phyloP scores from a whole-genome alignment of 2,797 vertebrate species.

The Luscinia luscinia region DNA sequence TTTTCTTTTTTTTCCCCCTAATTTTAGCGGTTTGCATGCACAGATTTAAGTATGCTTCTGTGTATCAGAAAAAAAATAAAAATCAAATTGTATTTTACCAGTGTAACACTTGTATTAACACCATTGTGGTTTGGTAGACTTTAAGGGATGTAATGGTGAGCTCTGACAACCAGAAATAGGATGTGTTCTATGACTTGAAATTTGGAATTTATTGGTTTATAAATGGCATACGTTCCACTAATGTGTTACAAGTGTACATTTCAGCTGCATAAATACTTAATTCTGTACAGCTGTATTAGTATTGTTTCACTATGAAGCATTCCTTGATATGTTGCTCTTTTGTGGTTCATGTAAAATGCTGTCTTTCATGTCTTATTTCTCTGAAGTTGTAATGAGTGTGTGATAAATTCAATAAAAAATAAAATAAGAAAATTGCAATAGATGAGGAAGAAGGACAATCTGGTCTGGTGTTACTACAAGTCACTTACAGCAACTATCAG shows the following conservation, averaged over 20 bases:
- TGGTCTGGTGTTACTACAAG: not conserved
- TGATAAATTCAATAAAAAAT: not conserved
- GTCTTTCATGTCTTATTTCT: not conserved
- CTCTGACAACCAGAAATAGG: not conserved
- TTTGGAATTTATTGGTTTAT: not conserved
- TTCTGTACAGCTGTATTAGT: not conserved
- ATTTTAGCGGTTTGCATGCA: not conserved
- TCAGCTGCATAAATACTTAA: not conserved
- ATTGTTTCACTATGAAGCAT: not conserved
- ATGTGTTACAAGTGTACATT: not conserved
- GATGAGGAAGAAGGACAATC: not conserved
- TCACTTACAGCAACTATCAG: not conserved
- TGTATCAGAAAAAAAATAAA: not conserved
- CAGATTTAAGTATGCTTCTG: not conserved
- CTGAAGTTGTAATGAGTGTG: not conserved
- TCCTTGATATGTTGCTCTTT: not conserved
- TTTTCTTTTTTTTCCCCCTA: too few species aligned
- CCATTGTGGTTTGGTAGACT: rapidly evolving
- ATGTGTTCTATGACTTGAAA: not conserved
- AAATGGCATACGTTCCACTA: not conserved
- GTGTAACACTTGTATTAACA: not conserved
- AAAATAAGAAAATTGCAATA: not conserved
- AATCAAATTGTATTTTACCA: not conserved
- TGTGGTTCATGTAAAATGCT: not conserved
- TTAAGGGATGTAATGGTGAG: not conserved